These are phyloP conservation scores for Scaptomyza flava DNA, from an alignment of 2,888 invertebrate genomes.

Conservation along the genomic window DNA sequence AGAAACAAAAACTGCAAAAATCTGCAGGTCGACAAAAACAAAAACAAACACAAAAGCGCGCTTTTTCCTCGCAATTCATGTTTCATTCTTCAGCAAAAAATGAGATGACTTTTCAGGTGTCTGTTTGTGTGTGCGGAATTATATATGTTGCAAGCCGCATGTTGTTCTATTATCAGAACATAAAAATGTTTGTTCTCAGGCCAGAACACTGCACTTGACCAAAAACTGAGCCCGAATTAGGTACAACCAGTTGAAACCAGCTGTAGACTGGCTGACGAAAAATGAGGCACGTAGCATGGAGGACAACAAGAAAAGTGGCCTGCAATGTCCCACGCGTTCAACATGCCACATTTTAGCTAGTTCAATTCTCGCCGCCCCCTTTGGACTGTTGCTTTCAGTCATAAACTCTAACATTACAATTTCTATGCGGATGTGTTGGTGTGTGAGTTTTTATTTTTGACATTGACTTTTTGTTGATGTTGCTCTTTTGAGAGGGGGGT, in stretches of 20 bases:
- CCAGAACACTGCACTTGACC: slow-evolving; percentile 62
- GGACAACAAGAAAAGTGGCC: slow-evolving; percentile 23
- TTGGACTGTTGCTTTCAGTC: slow-evolving; percentile 67
- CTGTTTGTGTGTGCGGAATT: slow-evolving; percentile 11
- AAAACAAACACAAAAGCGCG: slow-evolving; percentile 31
- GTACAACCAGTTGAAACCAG: slow-evolving; percentile 26
- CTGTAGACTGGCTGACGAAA: slow-evolving; percentile 14
- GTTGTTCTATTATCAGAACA: slow-evolving; percentile 68
- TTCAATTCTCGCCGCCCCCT: slow-evolving; percentile 5
- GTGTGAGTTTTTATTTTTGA: slow-evolving; percentile 63
- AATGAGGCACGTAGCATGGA: neutral
- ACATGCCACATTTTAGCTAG: neutral
- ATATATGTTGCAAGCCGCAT: slow-evolving; percentile 46
- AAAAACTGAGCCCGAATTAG: slow-evolving; percentile 67
- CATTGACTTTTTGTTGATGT: slow-evolving; percentile 63
- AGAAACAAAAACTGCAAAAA: slow-evolving; percentile 13
- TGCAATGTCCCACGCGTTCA: slow-evolving; percentile 1
- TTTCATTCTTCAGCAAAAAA: slow-evolving; percentile 30
- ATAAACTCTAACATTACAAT: slow-evolving; percentile 70
- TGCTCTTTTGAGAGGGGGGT: slow-evolving; percentile 41
- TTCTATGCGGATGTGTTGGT: slow-evolving; percentile 36
- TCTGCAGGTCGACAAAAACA: slow-evolving; percentile 24
- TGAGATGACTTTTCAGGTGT: slow-evolving; percentile 25
- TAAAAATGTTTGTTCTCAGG: slow-evolving; percentile 57
- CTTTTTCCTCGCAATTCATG: slow-evolving; percentile 1